Evolutionary conservation across 2,888 invertebrate genomes (phyloP), one percentile per base, ranked within the genome.

Genomic region (Eupeodes luniger): DNA sequence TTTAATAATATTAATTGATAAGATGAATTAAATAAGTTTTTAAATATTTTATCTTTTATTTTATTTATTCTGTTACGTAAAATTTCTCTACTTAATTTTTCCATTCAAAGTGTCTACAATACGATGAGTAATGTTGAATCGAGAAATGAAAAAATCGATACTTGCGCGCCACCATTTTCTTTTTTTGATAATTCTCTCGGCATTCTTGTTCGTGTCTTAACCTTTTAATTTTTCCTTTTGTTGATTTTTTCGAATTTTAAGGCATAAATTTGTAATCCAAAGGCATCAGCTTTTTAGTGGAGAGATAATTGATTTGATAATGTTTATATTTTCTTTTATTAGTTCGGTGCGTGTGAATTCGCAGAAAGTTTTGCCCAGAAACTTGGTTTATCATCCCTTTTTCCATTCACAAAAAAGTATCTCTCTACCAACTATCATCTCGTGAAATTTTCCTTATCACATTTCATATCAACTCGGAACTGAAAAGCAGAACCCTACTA

Each of bases 111-210:
- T 80, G 80, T 83, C 67, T 87, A 84, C 62, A 79, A 80, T 76
- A 81, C 61, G 76, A 57, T 62, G 72, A 74, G 55, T n/a, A 69
- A 80, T 75, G 14, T 69, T 55, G 69, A 49, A 69, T 36, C 27
- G 12, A 57, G 10, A 64, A 62, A 69, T 27, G 67, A 85, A 83
- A 80, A 85, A 81, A 88, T 88, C 88, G 53, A 88, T 88, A 75
- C 51, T 85, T 85, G 84, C 81, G 81, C 88, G 88, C 88, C 88
- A 81, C 88, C 88, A 88, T 88, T 88, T 88, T 85, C 78, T 85
- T 88, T 88, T 88, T 88, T 81, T 27, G 27, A 27, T 27, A 27
- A 72, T 62, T 34, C 75, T 27, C 59, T 74, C 70, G 47, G 16
- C 64, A 78, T 84, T 81, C 70, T 85, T 84, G 78, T 77, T 80